Base-by-base conservation (phyloP, 2,888 invertebrate genomes). In the Troides oblongomaculatus region DNA sequence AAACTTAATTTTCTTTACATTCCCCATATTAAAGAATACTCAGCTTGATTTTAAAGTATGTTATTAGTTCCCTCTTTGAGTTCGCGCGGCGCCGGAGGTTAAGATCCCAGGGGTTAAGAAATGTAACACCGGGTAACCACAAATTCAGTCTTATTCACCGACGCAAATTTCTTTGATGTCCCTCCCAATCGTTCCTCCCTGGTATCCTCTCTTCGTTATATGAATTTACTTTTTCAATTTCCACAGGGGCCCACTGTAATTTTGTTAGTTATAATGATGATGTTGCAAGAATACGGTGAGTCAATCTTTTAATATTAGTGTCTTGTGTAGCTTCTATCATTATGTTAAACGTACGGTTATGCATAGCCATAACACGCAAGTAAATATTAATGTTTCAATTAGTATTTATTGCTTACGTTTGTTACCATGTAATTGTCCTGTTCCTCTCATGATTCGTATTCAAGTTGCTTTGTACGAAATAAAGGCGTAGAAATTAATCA, bases 161-260 rank as follows among this genome's bases (percentile, higher is more conserved):
- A 57, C 18, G 58, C n/a, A 30, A 60, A 61, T 70, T 23, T 61
- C 67, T 64, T 71, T 59, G 61, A 65, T 25, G 68, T 62, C 58
- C 64, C 62, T 68, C 50, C 58, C 56, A 68, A 71, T 58, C 30
- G 23, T 66, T 71, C 66, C 63, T 61, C 65, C 61, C 14, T 46
- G 61, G 58, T 57, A 62, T 66, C 46, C 46, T 53, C 56, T 57
- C 70, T 58, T 66, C 66, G 25, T 62, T 61, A 36, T 64, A 66
- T 63, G 56, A 63, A 63, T 66, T 46, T 56, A 66, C 62, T 70
- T 66, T 56, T 70, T 60, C 63, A 21, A 62, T 64, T 58, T 61
- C 68, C 6, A 2, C 56, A 17, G 23, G 25, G 43, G 71, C 69
- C 30, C 70, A 70, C 69, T 70, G 71, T 71, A 71, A 73, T 72